Percentiles rank a stretch among this genome's conserved stretches.
Conservation (phyloP, 1,140 invertebrate species). For the Cotesia typhae region DNA sequence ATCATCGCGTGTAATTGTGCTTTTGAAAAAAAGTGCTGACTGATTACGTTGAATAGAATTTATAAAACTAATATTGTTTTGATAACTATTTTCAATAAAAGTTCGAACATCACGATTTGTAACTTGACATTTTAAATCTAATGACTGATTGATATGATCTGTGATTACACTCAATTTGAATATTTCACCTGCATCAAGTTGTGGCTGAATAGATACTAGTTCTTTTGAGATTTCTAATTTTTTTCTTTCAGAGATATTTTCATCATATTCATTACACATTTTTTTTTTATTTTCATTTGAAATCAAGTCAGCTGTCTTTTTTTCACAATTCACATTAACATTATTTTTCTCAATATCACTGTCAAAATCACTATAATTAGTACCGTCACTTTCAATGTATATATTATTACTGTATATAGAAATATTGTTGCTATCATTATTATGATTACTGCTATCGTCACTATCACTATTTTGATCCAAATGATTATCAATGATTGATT, state of each 20-base stretch:
- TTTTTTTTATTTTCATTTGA: too few species aligned
- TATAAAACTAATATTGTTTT: background rate
- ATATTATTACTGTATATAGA: too few species aligned
- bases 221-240: conserved; percentile 3
- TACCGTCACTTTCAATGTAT: too few species aligned
- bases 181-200: background rate
- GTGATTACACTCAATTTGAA: background rate
- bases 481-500: background rate
- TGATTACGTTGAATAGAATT: background rate
- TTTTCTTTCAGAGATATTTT: background rate
- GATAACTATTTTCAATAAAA: conserved; percentile 9
- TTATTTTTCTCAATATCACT: too few species aligned
- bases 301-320: too few species aligned
- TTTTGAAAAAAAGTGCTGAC: background rate
- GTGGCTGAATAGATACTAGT: background rate
- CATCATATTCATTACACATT: background rate
- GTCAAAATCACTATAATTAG: too few species aligned
- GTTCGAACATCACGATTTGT: conserved; percentile 3
- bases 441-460: background rate
- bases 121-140: background rate
- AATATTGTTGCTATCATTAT: too few species aligned
- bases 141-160: background rate
- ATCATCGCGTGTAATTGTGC: background rate
- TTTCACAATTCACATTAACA: too few species aligned
- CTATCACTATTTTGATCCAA: background rate